Conservation (phyloP, 2,888 invertebrate species). For the Agonopterix alstromeriana region DNA sequence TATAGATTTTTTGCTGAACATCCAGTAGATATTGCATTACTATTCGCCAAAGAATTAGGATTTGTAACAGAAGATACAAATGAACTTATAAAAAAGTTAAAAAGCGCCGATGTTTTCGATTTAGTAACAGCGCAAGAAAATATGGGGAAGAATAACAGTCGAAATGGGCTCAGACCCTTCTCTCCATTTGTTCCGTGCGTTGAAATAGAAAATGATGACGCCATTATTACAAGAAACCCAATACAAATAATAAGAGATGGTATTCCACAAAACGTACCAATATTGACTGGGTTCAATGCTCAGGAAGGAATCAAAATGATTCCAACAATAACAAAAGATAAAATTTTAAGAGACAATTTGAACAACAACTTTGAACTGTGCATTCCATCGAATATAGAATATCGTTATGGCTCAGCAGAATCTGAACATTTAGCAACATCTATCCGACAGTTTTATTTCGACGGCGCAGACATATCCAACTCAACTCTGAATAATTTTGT, state of each 20-base stretch:
- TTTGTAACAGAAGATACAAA: conserved; percentile 12
- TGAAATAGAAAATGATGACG: conserved; percentile 30
- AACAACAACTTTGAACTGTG: conserved; percentile 21
- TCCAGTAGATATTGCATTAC: conserved; percentile 16
- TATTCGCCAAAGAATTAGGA: conserved; percentile 18
- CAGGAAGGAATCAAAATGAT: conserved; percentile 36
- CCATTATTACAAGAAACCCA: conserved; percentile 41
- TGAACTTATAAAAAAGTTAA: conserved; percentile 15
- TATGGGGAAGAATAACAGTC: conserved; percentile 12
- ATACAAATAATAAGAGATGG: conserved; percentile 30
- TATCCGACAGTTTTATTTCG: conserved; percentile 26
- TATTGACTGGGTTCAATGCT: conserved; percentile 44
- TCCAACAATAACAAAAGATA: conserved; percentile 10
- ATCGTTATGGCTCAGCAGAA: conserved; percentile 17
- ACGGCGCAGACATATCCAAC: conserved; percentile 12
- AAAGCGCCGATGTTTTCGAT: conserved; percentile 16
- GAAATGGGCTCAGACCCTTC: conserved; percentile 18
- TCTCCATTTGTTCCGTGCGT: conserved; percentile 41
- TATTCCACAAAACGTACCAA: conserved; percentile 37
- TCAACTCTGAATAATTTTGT: conserved; percentile 13
- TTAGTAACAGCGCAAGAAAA: conserved; percentile 21
- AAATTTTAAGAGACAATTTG: conserved; percentile 11
- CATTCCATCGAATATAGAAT: conserved; percentile 28
- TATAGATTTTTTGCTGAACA: conserved; percentile 21
- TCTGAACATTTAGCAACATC: conserved; percentile 18